phyloP scores from a whole-genome alignment of 30 jellyfish, hydroid and myxozoan genomes.

The Aurelia sp. region DNA sequence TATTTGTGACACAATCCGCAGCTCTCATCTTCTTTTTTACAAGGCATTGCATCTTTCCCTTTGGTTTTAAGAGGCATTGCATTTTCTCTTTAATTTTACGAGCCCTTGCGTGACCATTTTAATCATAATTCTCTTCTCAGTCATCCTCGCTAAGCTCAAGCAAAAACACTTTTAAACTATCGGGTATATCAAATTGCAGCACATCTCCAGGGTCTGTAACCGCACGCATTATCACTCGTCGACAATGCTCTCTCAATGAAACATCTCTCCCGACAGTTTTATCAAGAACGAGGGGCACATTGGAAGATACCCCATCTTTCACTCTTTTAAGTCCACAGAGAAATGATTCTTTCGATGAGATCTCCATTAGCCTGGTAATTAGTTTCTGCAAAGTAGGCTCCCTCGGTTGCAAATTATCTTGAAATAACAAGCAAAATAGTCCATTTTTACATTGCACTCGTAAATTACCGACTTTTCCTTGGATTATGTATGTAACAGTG shows the following conservation, averaged over 20 bases:
- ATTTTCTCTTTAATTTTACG: no score
- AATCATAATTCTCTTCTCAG: no score
- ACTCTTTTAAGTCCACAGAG: slow-evolving; percentile 27
- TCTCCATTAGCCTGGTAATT: slow-evolving; percentile 15
- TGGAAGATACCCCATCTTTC: slow-evolving; percentile 15
- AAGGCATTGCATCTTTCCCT: no score
- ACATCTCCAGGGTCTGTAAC: slow-evolving; percentile 51
- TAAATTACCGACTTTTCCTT: slow-evolving; percentile 62
- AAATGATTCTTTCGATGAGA: slow-evolving; percentile 11
- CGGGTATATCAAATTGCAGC: slow-evolving; percentile 46
- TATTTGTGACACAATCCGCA: no score
- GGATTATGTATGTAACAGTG: slow-evolving; percentile 62
- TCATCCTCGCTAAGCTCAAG: slow-evolving; percentile 34
- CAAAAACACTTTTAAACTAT: slow-evolving; percentile 29
- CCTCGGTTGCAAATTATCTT: slow-evolving; percentile 54
- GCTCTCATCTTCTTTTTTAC: no score
- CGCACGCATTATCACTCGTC: slow-evolving; percentile 62
- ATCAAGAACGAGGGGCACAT: slow-evolving; percentile 51
- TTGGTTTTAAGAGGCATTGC: no score
- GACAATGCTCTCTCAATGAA: slow-evolving; percentile 63
- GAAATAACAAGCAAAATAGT: slow-evolving; percentile 44
- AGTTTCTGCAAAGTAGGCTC: slow-evolving; percentile 65
- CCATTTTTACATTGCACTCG: slow-evolving; percentile 74
- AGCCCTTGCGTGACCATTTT: no score
- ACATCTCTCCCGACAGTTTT: slow-evolving; percentile 41